Conservation (phyloP, 30 jellyfish, hydroid and myxozoan genomes). For the Mastigias papua region DNA sequence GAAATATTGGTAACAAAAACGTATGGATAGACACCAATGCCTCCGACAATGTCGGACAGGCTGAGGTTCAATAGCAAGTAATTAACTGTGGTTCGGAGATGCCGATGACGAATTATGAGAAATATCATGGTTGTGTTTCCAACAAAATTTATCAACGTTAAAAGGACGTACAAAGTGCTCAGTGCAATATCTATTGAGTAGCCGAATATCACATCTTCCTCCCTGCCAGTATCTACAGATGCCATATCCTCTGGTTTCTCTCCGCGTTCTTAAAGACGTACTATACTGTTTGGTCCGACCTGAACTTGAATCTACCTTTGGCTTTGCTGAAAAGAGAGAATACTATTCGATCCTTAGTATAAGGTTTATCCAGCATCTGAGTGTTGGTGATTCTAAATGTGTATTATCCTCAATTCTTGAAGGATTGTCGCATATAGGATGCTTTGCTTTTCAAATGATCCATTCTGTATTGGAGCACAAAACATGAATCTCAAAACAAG, state of each 20-base stretch:
- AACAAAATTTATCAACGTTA: slow-evolving; percentile 36
- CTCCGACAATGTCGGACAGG: slow-evolving; percentile 59
- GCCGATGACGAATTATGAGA: slow-evolving; percentile 34
- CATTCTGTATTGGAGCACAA: too few species aligned
- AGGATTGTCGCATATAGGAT: too few species aligned
- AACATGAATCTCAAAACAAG: neutral
- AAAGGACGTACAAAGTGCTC: slow-evolving; percentile 16
- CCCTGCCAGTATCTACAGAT: neutral
- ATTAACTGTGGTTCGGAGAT: slow-evolving; percentile 69
- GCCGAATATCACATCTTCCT: slow-evolving; percentile 25
- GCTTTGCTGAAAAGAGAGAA: too few species aligned
- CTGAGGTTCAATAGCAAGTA: slow-evolving; percentile 65
- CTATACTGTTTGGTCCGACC: neutral
- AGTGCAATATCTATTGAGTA: slow-evolving; percentile 21
- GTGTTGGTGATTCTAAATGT: too few species aligned
- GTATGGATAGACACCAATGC: slow-evolving; percentile 64
- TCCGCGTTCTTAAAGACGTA: neutral
- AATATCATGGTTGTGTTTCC: slow-evolving; percentile 53
- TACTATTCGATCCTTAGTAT: neutral
- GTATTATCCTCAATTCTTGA: too few species aligned
- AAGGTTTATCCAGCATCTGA: neutral
- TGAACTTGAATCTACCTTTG: neutral
- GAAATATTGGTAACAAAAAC: slow-evolving; percentile 40
- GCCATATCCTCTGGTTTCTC: neutral
- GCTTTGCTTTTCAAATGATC: too few species aligned